Conservation (phyloP, 2,797 vertebrate genomes). For the Chelmon rostratus region DNA sequence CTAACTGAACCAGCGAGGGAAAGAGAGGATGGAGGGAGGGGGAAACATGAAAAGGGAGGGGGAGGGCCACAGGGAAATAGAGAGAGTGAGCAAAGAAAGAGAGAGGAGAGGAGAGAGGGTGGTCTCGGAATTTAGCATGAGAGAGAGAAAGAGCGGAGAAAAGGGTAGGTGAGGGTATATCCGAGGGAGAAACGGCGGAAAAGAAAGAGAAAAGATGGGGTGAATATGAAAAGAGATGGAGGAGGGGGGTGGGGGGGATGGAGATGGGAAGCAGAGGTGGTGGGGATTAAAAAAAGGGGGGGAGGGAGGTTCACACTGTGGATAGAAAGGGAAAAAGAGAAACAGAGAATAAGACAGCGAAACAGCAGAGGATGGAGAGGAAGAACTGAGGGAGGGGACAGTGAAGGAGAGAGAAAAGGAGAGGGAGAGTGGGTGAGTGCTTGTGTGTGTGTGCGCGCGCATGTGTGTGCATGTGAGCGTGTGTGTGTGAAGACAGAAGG, state of each 20-base stretch:
- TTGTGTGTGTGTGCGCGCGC: slow-evolving; percentile 26
- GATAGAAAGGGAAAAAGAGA: slow-evolving; percentile 71
- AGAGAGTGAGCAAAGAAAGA: slow-evolving; percentile 76
- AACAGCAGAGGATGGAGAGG: slow-evolving; percentile 76
- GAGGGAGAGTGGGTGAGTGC: slow-evolving; percentile 68
- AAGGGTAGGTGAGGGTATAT: slow-evolving; percentile 68
- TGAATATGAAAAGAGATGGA: slow-evolving; percentile 68
- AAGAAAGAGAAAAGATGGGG: slow-evolving; percentile 62
- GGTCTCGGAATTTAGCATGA: slow-evolving; percentile 76
- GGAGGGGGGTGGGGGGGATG: slow-evolving; percentile 55
- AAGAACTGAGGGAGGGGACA: slow-evolving; percentile 79
- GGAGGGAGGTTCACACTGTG: slow-evolving; percentile 67
- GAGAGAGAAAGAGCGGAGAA: slow-evolving; percentile 54
- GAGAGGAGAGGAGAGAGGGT: slow-evolving; percentile 69
- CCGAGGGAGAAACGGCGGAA: slow-evolving; percentile 37
- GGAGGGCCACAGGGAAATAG: slow-evolving; percentile 77
- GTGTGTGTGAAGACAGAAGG: slow-evolving; percentile 78
- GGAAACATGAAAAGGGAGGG: slow-evolving; percentile 79
- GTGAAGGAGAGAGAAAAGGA: slow-evolving; percentile 72
- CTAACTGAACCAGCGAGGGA: slow-evolving; percentile 82
- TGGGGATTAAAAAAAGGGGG: slow-evolving; percentile 56
- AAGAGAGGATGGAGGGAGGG: slow-evolving; percentile 84
- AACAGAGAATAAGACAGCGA: slow-evolving; percentile 75
- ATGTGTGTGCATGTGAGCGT: slow-evolving; percentile 18
- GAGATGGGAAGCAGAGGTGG: slow-evolving; percentile 75